Evolutionary conservation across 2,888 invertebrate genomes (phyloP).

Genomic region (Acrocyrtus sp.): DNA sequence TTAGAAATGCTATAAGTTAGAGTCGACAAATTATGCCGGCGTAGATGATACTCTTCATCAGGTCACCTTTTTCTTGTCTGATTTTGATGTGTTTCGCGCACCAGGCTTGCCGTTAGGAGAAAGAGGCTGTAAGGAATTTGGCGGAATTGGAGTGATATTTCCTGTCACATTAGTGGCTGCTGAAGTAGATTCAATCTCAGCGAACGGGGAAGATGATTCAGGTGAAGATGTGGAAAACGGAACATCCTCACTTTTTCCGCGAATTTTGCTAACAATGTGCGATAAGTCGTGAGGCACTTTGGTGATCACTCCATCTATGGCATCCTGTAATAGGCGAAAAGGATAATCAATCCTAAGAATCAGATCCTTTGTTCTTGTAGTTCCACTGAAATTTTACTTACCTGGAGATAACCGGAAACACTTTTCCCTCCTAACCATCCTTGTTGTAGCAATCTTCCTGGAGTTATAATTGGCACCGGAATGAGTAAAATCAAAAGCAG

Average conservation of each 20-base stretch:
- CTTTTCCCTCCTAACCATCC: constrained; percentile 33
- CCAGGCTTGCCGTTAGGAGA: too few relatives aligned
- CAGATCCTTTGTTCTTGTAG: background rate
- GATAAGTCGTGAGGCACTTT: constrained; percentile 44
- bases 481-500: constrained; percentile 46
- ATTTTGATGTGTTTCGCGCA: too few relatives aligned
- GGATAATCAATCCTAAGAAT: background rate
- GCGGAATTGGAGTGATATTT: too few relatives aligned
- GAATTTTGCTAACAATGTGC: constrained; percentile 50
- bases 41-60: too few relatives aligned
- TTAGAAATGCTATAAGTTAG: too few relatives aligned
- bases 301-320: constrained; percentile 47
- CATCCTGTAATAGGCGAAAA: constrained; percentile 18
- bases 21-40: too few relatives aligned
- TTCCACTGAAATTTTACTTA: constrained; percentile 14
- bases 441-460: too few relatives aligned
- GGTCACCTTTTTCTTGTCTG: too few relatives aligned
- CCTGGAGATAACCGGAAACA: constrained; percentile 32
- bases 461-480: constrained; percentile 53
- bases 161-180: too few relatives aligned
- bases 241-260: constrained; percentile 35
- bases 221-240: constrained; percentile 9
- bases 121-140: too few relatives aligned
- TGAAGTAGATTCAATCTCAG: too few relatives aligned
- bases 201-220: constrained; percentile 8